Base-by-base conservation (phyloP, 2,797 vertebrate species). In the Malacoctenus gilli region DNA sequence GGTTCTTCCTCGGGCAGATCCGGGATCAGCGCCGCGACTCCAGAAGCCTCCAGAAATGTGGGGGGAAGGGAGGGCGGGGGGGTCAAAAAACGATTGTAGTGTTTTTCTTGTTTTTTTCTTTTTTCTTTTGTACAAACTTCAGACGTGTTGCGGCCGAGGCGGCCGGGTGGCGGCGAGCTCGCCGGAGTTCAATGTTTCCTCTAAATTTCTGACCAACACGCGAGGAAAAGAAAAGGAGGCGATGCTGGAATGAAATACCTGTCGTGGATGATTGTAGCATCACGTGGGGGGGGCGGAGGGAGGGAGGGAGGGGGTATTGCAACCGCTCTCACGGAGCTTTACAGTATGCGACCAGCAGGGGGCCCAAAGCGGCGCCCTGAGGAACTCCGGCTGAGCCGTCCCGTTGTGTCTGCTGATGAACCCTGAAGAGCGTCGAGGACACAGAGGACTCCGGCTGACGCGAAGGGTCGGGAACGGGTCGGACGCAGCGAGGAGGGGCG, bases 121-220 rank as follows among this genome's bases (percentile, higher is more conserved):
- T 50, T 34, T 19, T 62, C 55, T 40, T 35, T 37, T 37, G 43
- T 77, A 79, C 60, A 71, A 79, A 83, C 72, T 53, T 79, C 54
- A 46, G 49, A 55, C 70, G 68, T 60, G 52, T 61, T 55, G 48
- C 50, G 1, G 30, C 1, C 8, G 54, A 63, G 53, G 71, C 44
- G 21, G 70, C 72, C 65, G 49, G 6, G 5, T 21, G 23, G 57
- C 15, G 19, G 49, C 53, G 34, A 70, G 75, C 68, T 79, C 75
- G 68, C 35, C 51, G 68, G 68, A 83, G 72, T 80, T 82, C 84
- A 85, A 76, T 80, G 81, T 79, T 89, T 85, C 80, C 86, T 85
- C 85, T 85, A 65, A 62, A 64, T 72, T 71, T 81, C 67, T 79
- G 53, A 62, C 55, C 62, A 59, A 68, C 47, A 28, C 46, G 22